Base-by-base conservation (phyloP, 2,113 vertebrate species). In the Camelus dromedarius region DNA sequence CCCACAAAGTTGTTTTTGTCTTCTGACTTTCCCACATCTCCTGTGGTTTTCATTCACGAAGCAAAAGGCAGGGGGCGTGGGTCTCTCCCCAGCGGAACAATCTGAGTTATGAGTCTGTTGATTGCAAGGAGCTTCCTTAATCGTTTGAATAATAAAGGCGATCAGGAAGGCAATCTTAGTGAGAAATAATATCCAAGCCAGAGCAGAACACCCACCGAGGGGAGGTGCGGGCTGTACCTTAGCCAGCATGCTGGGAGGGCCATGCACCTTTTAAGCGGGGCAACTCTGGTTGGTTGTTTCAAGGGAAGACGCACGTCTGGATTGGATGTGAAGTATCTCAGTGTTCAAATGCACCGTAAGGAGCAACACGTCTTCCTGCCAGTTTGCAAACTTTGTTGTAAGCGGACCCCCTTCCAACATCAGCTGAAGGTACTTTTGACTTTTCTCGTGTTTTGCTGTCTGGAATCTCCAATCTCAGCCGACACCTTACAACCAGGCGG, bases 291-390 rank as follows among this genome's bases (percentile, higher is more conserved):
- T 52, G 46, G 11, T 38, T 20, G 66, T 32, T n/a, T 84, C 8
- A 35, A 70, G 77, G 46, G 60, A 16, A 87, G 22, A 14, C 12
- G 30, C 26, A 66, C 4, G 6, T n/a, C 32, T 38, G 14, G 24
- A n/a, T 22, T 73, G 32, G 22, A 77, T n/a, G 22, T 32, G 28
- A 12, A 50, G 24, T 13, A 42, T 56, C 54, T 86, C 46, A 5
- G 0, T 56, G 82, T 87, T 62, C 64, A 13, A 69, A 10, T 10
- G 58, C 8, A 15, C 15, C 7, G 0, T 0, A 5, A 20, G 11
- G 42, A 66, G 7, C 0, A 56, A 5, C 46, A 18, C 7, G 7
- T 38, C 46, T 54, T 28, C 26, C 18, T 16, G 0, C 30, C 54
- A 30, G 28, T 50, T 15, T 16, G 19, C 18, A 24, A 26, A 58